These are phyloP conservation scores for Neolamprologus caudopunctatus DNA, from an alignment of 2,113 vertebrate genomes.

Conservation along the genomic window DNA sequence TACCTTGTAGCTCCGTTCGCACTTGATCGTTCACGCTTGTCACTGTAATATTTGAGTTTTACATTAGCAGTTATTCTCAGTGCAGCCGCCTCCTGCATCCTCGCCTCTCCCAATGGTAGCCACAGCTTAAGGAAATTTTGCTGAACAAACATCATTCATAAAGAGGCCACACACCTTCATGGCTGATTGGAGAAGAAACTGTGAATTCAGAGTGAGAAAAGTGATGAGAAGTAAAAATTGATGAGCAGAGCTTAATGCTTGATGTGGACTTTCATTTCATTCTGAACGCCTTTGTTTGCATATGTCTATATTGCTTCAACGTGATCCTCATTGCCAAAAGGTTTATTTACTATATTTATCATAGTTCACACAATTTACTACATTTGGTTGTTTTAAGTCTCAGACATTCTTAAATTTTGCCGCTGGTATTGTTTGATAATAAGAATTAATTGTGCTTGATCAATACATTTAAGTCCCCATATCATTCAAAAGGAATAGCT, in stretches of 20 bases:
- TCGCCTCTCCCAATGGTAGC: background rate
- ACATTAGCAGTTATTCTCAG: background rate
- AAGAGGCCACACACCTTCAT: background rate
- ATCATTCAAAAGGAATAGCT: background rate
- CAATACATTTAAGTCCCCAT: background rate
- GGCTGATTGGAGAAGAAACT: conserved; percentile 12
- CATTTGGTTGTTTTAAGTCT: background rate
- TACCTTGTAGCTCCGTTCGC: background rate
- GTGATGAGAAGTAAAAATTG: background rate
- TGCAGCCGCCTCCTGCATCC: background rate
- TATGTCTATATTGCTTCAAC: background rate
- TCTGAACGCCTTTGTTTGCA: background rate
- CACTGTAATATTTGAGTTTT: background rate
- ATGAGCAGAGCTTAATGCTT: background rate
- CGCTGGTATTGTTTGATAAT: background rate
- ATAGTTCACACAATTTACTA: background rate
- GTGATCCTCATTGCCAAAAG: background rate
- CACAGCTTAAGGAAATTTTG: background rate
- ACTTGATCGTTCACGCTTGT: background rate
- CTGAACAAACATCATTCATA: conserved; percentile 25
- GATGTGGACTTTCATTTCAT: conserved; percentile 6
- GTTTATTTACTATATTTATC: background rate
- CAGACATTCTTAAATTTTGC: background rate
- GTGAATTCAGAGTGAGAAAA: background rate
- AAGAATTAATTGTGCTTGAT: background rate